Base-by-base conservation (phyloP, 1,140 invertebrate genomes). In the Hetaerina americana region DNA sequence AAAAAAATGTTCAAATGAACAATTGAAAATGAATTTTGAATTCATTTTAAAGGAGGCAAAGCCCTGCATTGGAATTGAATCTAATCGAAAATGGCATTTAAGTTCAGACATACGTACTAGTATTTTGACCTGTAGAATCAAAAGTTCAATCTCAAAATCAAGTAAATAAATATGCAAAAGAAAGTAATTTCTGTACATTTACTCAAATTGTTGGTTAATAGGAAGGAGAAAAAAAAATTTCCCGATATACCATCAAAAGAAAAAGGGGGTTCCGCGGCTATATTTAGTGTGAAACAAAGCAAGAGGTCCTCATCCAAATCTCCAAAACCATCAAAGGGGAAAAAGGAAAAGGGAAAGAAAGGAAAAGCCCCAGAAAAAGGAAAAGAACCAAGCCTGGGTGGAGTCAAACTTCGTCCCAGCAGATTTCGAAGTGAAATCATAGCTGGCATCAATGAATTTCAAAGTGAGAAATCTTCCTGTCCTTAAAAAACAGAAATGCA, bases 201-300 rank as follows among this genome's bases (percentile, higher is more conserved):
- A n/a, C n/a, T n/a, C n/a, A n/a, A n/a, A n/a, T n/a, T n/a, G n/a
- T n/a, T n/a, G n/a, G n/a, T n/a, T n/a, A n/a, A n/a, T n/a, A 57
- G 78, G 82, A 80, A 80, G 74, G 66, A 89, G 73, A 93, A 92
- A 25, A 93, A 92, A 26, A 94, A 93, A 81, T 90, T 97, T 79
- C 94, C 95, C 0, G 93, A 96, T 75, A 89, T 94, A 76, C 94
- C 95, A 2, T 89, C 92, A n/a, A 92, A 90, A 71, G 94, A 96
- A 79, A 89, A 90, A 76, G 93, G 94, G 24, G 93, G 94, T 0
- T 95, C 93, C 0, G 83, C 89, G 73, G 82, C 90, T 29, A 89
- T 96, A 78, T 92, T 95, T 75, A 91, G 89, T 75, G 82, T 75
- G 27, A 76, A 75, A 26, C 89, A 90, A 74, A 80, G 90, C 0